Evolutionary conservation across 2,888 invertebrate species (phyloP).

Genomic region (Baronia brevicornis): DNA sequence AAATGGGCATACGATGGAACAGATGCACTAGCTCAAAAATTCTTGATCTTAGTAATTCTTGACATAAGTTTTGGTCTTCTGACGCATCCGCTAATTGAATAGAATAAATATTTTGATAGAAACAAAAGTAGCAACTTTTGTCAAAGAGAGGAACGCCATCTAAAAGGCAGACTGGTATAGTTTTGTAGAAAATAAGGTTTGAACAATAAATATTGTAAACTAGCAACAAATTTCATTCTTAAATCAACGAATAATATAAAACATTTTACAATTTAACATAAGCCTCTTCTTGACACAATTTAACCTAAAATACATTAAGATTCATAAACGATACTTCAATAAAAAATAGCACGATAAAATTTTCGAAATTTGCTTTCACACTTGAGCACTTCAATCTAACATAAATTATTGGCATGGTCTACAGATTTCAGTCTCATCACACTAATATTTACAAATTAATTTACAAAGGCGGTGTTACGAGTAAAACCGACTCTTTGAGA

Average conservation of each 20-base stretch:
- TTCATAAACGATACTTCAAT: too few species aligned
- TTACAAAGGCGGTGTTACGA: constrained; percentile 71
- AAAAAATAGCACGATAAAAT: constrained; percentile 18
- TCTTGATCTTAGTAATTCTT: constrained; percentile 94
- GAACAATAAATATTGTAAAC: constrained; percentile 7
- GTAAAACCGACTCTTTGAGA: constrained; percentile 80
- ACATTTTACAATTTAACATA: constrained; percentile 37
- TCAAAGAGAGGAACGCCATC: too few species aligned
- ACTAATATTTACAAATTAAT: constrained; percentile 72
- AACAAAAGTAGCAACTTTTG: too few species aligned
- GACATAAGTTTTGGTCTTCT: constrained; percentile 95
- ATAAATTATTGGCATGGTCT: constrained; percentile 59
- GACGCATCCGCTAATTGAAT: constrained; percentile 84
- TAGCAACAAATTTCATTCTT: constrained; percentile 13
- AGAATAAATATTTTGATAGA: constrained; percentile 40
- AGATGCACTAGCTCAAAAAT: constrained; percentile 94
- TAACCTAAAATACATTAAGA: too few species aligned
- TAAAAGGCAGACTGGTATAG: too few species aligned
- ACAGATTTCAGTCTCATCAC: constrained; percentile 73
- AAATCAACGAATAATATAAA: not conserved
- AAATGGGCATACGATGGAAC: constrained; percentile 94
- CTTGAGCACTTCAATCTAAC: constrained; percentile 55
- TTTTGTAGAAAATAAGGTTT: constrained; percentile 14
- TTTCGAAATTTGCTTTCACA: constrained; percentile 13
- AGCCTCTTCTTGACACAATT: constrained; percentile 26